Evolutionary conservation across 2,797 vertebrate species (phyloP).

Genomic region (Chelidonichthys spinosus): DNA sequence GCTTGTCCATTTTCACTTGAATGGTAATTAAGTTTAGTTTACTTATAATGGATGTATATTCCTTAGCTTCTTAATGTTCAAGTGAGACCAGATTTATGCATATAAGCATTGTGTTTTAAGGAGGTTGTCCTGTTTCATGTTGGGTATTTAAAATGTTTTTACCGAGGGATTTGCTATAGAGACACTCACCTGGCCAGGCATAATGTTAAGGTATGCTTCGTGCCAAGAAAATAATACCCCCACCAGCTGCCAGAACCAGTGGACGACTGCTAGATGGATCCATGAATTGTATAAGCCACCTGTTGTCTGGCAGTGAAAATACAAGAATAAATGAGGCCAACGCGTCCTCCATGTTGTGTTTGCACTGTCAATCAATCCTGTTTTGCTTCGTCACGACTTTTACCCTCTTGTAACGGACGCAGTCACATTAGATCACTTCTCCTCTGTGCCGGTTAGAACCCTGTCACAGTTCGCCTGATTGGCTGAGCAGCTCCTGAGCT

Average conservation of each 20-base stretch:
- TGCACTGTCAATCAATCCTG: slow-evolving; percentile 37
- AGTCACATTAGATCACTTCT: slow-evolving; percentile 17
- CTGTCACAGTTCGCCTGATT: slow-evolving; percentile 59
- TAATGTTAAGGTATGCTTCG: slow-evolving; percentile 1
- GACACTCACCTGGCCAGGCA: too few species aligned
- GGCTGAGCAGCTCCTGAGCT: slow-evolving; percentile 40
- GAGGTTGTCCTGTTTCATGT: too few species aligned
- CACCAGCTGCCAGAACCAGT: slow-evolving; percentile 34
- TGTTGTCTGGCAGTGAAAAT: slow-evolving; percentile 36
- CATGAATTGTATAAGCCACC: slow-evolving; percentile 42
- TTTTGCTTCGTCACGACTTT: slow-evolving; percentile 29
- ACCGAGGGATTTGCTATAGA: too few species aligned
- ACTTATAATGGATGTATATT: too few species aligned
- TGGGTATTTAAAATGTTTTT: too few species aligned
- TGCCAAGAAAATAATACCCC: slow-evolving; percentile 45
- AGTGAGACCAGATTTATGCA: too few species aligned
- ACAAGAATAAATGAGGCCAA: slow-evolving; percentile 24
- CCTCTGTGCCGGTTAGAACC: slow-evolving; percentile 44
- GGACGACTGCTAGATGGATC: slow-evolving; percentile 35
- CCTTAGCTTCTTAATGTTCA: too few species aligned
- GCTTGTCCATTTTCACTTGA: too few species aligned
- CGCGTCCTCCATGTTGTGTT: slow-evolving; percentile 37
- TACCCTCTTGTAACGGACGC: slow-evolving; percentile 30
- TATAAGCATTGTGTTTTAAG: too few species aligned
- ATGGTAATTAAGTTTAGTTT: too few species aligned